These are phyloP conservation scores for Planococcus citri DNA, from an alignment of 1,140 invertebrate species.

Conservation along the genomic window DNA sequence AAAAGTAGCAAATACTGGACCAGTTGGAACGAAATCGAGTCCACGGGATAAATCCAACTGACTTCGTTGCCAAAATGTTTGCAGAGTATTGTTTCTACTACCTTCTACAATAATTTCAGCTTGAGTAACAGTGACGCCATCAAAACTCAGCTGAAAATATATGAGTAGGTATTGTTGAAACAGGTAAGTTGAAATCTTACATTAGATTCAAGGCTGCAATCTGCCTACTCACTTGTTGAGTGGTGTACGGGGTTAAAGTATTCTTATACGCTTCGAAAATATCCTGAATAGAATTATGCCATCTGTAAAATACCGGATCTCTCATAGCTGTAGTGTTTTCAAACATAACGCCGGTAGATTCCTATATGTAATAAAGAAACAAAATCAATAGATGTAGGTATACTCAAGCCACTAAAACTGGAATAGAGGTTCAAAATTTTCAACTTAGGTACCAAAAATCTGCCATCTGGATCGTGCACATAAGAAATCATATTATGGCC, in stretches of 20 bases:
- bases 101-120: slow-evolving; percentile 31
- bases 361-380: too few relatives aligned
- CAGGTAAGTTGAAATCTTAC: neutral
- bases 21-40: slow-evolving; percentile 37
- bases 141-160: slow-evolving; percentile 46
- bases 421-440: slow-evolving; percentile 26
- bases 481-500: slow-evolving; percentile 52
- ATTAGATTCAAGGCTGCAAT: neutral
- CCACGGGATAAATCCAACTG: slow-evolving; percentile 39
- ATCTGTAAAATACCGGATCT: slow-evolving; percentile 74
- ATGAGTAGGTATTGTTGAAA: too few relatives aligned
- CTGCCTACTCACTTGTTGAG: slow-evolving; percentile 37
- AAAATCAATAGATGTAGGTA: neutral
- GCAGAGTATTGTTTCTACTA: slow-evolving; percentile 35
- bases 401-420: neutral
- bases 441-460: slow-evolving; percentile 53
- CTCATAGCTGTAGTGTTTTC: slow-evolving; percentile 60
- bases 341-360: slow-evolving; percentile 51
- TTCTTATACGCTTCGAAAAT: slow-evolving; percentile 64
- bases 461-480: slow-evolving; percentile 57
- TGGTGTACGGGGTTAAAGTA: slow-evolving; percentile 47
- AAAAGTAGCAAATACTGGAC: slow-evolving; percentile 36
- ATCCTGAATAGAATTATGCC: slow-evolving; percentile 66
- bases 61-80: slow-evolving; percentile 40
- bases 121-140: slow-evolving; percentile 39